Evolutionary conservation across 1,140 invertebrate species (phyloP).

Genomic region (Ostrea denselamellosa): DNA sequence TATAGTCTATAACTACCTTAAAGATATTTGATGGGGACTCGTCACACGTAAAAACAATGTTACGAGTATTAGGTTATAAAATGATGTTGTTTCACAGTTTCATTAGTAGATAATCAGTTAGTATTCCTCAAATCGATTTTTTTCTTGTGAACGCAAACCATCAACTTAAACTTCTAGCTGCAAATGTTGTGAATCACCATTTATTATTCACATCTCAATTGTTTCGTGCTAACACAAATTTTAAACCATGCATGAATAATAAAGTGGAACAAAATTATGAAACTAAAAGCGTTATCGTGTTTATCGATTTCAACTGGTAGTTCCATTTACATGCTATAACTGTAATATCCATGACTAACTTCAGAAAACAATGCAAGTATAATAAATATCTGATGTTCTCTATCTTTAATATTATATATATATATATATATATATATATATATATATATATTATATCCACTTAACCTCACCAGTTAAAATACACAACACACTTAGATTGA

Average conservation of each 20-base stretch:
- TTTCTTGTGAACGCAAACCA: background rate
- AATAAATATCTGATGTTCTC: background rate
- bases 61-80: no score
- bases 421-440: no score
- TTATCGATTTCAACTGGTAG: background rate
- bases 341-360: background rate
- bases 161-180: background rate
- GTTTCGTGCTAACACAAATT: background rate
- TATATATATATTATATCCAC: no score
- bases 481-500: no score
- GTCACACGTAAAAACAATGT: background rate
- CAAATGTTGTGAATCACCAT: background rate
- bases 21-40: background rate
- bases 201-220: background rate
- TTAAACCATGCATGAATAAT: background rate
- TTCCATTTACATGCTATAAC: background rate
- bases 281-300: slow-evolving; percentile 1
- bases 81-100: no score
- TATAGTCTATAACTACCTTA: background rate
- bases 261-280: background rate
- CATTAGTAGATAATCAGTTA: background rate
- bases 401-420: no score
- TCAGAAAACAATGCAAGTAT: background rate
- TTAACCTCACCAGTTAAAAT: no score
- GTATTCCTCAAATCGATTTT: background rate